Base-by-base conservation (phyloP, 2,113 vertebrate genomes). In the Glaucomys volans region DNA sequence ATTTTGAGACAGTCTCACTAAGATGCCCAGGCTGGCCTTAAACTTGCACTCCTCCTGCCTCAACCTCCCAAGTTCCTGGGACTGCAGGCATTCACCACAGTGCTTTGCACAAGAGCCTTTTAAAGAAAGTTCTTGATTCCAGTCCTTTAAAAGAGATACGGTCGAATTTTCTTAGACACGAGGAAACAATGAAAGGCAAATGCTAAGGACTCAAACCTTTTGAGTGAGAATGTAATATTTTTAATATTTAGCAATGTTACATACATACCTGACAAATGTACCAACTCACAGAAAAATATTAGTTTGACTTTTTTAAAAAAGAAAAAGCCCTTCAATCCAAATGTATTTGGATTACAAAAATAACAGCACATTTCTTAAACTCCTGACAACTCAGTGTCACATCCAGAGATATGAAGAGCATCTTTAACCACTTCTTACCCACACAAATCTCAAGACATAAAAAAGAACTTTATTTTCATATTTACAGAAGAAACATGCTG, bases 401-500 rank as follows among this genome's bases (percentile, higher is more conserved):
- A 87, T 91, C 85, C 95, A 95, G 95, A 98, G 94, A 97, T 95
- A 93, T 75, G 93, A 97, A 97, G 97, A 97, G 84, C 96, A 90
- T 98, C 96, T 96, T 98, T 97, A 97, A 94, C 80, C 95, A 91
- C 95, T 98, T 96, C 93, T 98, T 98, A 96, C 87, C 97, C 86
- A 95, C 97, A 97, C 52, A 98, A 98, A 98, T 98, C 90, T 98
- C 92, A 91, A 94, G 91, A 98, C 98, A 98, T 98, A 97, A 98
- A 98, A 99, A 98, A 94, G 62, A 98, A 95, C 91, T 98, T 97
- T 97, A 97, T 96, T 98, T 98, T 98, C 97, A 98, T 99, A 99
- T 99, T 99, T 99, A 99, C 99, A 99, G 92, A 98, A 98, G 97
- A 98, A 97, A 97, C 40, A 95, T 86, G 90, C 69, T 79, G 89